Conservation (phyloP, 2,888 invertebrate genomes). For the Homarus gammarus region DNA sequence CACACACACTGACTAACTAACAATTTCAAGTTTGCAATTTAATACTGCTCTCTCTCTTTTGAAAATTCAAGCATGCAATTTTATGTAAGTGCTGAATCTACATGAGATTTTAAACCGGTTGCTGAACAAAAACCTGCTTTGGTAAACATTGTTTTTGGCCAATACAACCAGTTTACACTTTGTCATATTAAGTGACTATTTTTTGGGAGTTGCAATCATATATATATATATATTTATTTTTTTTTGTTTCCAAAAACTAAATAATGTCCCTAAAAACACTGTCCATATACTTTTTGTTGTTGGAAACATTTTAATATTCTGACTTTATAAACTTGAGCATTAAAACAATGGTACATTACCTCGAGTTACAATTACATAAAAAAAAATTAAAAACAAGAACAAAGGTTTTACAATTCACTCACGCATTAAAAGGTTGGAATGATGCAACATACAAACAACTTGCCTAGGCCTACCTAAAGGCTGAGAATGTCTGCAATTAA, state of each 20-base stretch:
- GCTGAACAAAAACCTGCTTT: constrained; percentile 42
- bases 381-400: constrained; percentile 60
- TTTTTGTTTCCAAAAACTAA: constrained; percentile 29
- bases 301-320: constrained; percentile 35
- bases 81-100: constrained; percentile 44
- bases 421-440: constrained; percentile 69
- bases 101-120: constrained; percentile 19
- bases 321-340: constrained; percentile 69
- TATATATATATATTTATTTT: too few species aligned
- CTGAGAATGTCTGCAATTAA: constrained; percentile 63
- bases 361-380: constrained; percentile 47
- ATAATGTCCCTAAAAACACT: constrained; percentile 39
- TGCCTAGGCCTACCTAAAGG: constrained; percentile 61
- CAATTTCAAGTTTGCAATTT: constrained; percentile 41
- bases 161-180: constrained; percentile 19
- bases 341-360: constrained; percentile 61
- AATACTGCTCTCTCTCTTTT: constrained; percentile 54
- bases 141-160: constrained; percentile 29
- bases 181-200: constrained; percentile 19
- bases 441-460: constrained; percentile 68
- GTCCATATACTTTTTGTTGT: constrained; percentile 8
- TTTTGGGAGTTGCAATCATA: constrained; percentile 18
- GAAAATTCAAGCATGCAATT: constrained; percentile 55
- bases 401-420: constrained; percentile 54
- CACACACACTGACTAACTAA: constrained; percentile 57